Percentiles rank a stretch among this genome's conserved stretches.
Evolutionary conservation across 2,797 vertebrate genomes (phyloP).

Genomic region (Toxotes lorentzi): DNA sequence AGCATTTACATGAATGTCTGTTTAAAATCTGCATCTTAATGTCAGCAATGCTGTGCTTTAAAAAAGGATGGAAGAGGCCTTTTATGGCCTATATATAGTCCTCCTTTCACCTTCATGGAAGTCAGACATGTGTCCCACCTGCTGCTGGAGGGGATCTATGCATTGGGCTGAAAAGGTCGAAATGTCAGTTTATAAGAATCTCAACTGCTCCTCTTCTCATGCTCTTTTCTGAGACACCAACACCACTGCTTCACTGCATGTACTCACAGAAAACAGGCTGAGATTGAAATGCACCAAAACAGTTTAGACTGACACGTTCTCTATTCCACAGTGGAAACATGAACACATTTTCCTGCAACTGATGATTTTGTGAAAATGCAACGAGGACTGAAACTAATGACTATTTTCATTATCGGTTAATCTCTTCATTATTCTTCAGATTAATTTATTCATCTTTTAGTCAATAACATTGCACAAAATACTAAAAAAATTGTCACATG

Average conservation of each 20-base stretch:
- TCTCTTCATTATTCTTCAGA: neutral
- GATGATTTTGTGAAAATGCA: neutral
- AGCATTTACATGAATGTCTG: neutral
- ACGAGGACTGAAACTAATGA: no score
- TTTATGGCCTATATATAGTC: no score
- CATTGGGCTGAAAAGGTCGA: constrained; percentile 48
- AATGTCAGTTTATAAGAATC: constrained; percentile 55
- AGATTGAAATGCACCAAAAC: neutral
- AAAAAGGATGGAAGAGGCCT: no score
- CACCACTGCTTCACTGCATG: neutral
- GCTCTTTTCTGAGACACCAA: neutral
- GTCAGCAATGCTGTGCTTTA: neutral
- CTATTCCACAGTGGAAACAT: neutral
- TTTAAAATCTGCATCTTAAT: neutral
- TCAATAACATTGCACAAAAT: neutral
- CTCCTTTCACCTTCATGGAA: neutral
- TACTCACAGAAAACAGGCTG: neutral
- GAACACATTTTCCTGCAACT: neutral
- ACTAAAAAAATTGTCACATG: neutral
- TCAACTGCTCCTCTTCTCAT: neutral
- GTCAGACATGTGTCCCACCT: constrained; percentile 25
- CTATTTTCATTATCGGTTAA: neutral
- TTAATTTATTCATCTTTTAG: neutral
- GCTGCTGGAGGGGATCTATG: constrained; percentile 24
- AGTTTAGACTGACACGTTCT: neutral